These are phyloP conservation scores for Trichogramma evanescens DNA, from an alignment of 2,888 invertebrate species.

Conservation along the genomic window DNA sequence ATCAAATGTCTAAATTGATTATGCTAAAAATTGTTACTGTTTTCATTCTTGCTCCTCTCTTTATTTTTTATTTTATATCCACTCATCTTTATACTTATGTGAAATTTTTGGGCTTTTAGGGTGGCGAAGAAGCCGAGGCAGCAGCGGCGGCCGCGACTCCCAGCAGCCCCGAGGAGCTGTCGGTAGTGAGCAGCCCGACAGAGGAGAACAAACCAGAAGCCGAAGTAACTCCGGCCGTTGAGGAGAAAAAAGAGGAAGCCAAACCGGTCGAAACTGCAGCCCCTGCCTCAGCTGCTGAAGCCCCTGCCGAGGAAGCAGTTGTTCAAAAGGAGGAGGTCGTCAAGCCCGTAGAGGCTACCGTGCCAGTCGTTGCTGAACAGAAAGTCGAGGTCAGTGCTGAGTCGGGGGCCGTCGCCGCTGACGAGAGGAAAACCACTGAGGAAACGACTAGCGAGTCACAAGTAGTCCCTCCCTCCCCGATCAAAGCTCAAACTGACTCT, in stretches of 20 bases:
- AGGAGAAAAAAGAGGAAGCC: conserved; percentile 23
- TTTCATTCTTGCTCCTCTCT: background rate
- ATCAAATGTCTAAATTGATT: background rate
- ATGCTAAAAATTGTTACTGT: background rate
- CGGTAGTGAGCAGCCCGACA: conserved; percentile 30
- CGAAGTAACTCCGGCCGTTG: conserved; percentile 19
- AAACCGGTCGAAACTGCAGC: conserved; percentile 12
- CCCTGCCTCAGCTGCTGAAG: background rate
- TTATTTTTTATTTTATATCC: conserved; percentile 1
- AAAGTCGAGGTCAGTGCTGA: conserved; percentile 46
- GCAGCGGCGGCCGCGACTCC: conserved; percentile 17
- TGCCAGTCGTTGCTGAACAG: conserved; percentile 38
- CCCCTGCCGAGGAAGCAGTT: conserved; percentile 12
- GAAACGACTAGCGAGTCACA: conserved; percentile 29
- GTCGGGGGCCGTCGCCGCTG: conserved; percentile 37
- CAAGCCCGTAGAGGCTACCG: conserved; percentile 24
- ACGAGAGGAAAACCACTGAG: conserved; percentile 33
- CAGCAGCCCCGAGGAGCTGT: conserved; percentile 16
- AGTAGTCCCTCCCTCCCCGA: conserved; percentile 25
- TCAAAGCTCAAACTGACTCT: conserved; percentile 2
- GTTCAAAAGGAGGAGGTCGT: conserved; percentile 21
- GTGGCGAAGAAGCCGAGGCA: conserved; percentile 39
- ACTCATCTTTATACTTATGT: background rate
- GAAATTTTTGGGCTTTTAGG: conserved; percentile 29
- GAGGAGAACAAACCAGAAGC: conserved; percentile 22